Evolutionary conservation across 2,113 vertebrate species (phyloP), one percentile per base, ranked within the genome.

Genomic region (Mesembrinibis cayennensis): DNA sequence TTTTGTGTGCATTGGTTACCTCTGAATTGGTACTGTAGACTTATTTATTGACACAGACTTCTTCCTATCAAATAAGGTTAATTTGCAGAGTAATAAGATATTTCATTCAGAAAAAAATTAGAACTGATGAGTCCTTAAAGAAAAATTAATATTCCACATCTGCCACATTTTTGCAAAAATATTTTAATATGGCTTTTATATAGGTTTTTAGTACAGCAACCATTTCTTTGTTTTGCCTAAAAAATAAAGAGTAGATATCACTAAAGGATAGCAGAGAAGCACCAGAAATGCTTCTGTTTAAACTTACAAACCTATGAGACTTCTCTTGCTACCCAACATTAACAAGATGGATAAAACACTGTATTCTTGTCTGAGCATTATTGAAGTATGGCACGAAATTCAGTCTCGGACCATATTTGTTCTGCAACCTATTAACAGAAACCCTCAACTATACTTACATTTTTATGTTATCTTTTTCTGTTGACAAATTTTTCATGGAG

Each of bases 391-490:
- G 16, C 56, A 91, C 0, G 0, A 52, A 89, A 58, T 67, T 81
- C 61, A 63, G 56, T 3, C n/a, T 11, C 55, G 59, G 49, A 16
- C 30, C 13, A 4, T 18, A 85, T 47, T 69, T 89, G 26, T 27
- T 66, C 45, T 40, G 13, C 40, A 66, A 49, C 9, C 47, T 50
- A 50, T 40, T 22, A 65, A 42, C 10, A 87, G 61, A 87, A 92
- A 38, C 26, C 38, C 52, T 82, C 89, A 36, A 36, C 69, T 38
- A 16, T 40, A 99, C 99, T 99, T 97, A 99, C 99, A n/a, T 96
- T 97, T 97, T 98, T n/a, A 99, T 89, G 76, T 95, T 97, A 58
- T 99, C 98, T 81, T 98, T 98, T 86, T 98, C 98, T 61, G 93
- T 97, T 36, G 88, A 93, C 65, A 99, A 95, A 87, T 85, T 97